These are phyloP conservation scores for Latheticus oryzae DNA, from an alignment of 2,888 invertebrate genomes.

Conservation along the genomic window DNA sequence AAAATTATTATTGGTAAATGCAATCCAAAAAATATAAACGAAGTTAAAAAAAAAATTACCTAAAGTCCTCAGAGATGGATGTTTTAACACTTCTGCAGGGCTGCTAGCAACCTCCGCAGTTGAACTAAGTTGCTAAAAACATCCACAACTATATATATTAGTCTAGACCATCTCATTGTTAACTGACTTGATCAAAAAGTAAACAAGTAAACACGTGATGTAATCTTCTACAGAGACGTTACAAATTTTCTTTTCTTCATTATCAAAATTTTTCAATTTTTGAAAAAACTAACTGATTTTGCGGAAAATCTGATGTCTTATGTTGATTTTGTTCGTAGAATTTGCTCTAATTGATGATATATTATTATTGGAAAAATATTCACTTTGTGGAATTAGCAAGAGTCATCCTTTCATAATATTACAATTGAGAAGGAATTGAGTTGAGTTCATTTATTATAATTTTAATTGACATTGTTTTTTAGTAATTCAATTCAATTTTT, in stretches of 20 bases:
- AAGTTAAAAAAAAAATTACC: conserved; percentile 47
- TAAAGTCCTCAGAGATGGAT: conserved; percentile 55
- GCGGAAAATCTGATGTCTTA: background rate
- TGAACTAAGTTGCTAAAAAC: conserved; percentile 56
- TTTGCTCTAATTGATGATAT: conserved; percentile 24
- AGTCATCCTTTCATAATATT: conserved; percentile 25
- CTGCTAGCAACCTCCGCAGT: conserved; percentile 60
- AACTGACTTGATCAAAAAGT: conserved; percentile 57
- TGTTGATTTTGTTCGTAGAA: too few species aligned
- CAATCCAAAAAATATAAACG: conserved; percentile 14
- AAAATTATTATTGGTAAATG: conserved; percentile 14
- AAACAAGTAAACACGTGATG: conserved; percentile 54
- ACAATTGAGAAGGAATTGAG: too few species aligned
- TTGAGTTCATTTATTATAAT: too few species aligned
- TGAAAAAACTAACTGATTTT: background rate
- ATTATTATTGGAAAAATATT: too few species aligned
- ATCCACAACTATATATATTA: conserved; percentile 58
- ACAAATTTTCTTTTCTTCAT: too few species aligned
- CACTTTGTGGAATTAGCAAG: too few species aligned
- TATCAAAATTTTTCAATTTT: conserved; percentile 6
- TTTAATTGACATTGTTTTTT: too few species aligned
- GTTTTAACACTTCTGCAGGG: conserved; percentile 57
- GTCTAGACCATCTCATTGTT: conserved; percentile 58
- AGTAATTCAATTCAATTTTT: too few species aligned
- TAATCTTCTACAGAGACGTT: conserved; percentile 34